Base-by-base conservation (phyloP, 2,888 invertebrate genomes). In the Phanerotoma sp. region DNA sequence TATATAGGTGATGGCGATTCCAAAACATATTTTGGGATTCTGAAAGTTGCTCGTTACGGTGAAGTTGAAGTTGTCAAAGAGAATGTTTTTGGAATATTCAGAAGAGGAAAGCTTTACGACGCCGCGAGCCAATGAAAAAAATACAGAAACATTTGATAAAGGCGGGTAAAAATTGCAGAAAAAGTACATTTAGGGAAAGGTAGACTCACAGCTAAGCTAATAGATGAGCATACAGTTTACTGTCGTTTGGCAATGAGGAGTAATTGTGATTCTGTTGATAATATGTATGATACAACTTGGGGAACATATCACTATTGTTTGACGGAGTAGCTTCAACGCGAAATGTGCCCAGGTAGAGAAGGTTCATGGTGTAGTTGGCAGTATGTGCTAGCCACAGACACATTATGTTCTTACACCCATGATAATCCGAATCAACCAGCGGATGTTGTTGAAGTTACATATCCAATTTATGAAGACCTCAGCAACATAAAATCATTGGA, bases 41-140 rank as follows among this genome's bases (percentile, higher is more conserved):
- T 82, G 60, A 84, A 85, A 54, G 84, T 86, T 9, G 83, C 87
- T 0, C 77, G n/a, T n/a, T n/a, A n/a, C n/a, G n/a, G n/a, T n/a
- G n/a, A n/a, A n/a, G n/a, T n/a, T n/a, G n/a, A n/a, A n/a, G n/a
- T n/a, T n/a, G n/a, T n/a, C n/a, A n/a, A n/a, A n/a, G n/a, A n/a
- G n/a, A n/a, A n/a, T n/a, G n/a, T n/a, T n/a, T n/a, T n/a, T n/a
- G n/a, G n/a, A n/a, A n/a, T n/a, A n/a, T n/a, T n/a, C n/a, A n/a
- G n/a, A n/a, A n/a, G n/a, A n/a, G n/a, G n/a, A n/a, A n/a, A n/a
- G n/a, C n/a, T n/a, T n/a, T n/a, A n/a, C n/a, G n/a, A n/a, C n/a
- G n/a, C n/a, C n/a, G n/a, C n/a, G n/a, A n/a, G n/a, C n/a, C n/a
- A n/a, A n/a, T n/a, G n/a, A n/a, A n/a, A n/a, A n/a, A n/a, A n/a